phyloP scores from a whole-genome alignment of 1,140 invertebrate species.

The Leptinotarsa undecemlineata region DNA sequence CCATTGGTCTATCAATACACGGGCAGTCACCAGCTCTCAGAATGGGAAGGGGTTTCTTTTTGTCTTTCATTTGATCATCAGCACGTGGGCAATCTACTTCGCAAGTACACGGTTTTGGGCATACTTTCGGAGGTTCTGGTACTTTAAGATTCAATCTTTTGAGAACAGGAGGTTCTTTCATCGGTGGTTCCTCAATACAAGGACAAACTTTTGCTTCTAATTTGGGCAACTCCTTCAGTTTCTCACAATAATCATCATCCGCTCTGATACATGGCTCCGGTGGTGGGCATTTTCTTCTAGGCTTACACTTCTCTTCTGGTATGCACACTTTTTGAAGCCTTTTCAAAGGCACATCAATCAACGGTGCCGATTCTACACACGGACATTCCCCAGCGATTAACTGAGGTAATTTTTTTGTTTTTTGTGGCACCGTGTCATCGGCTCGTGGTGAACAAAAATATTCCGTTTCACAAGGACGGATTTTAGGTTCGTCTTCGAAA shows the following conservation, averaged over 20 bases:
- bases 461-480: background rate
- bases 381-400: slow-evolving; percentile 25
- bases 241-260: slow-evolving; percentile 25
- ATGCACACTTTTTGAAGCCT: slow-evolving; percentile 32
- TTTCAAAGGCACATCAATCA: slow-evolving; percentile 32
- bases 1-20: slow-evolving; percentile 34
- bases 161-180: slow-evolving; percentile 22
- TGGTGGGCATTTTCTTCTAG: slow-evolving; percentile 5
- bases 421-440: slow-evolving; percentile 25
- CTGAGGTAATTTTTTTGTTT: slow-evolving; percentile 28
- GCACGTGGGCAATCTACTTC: background rate
- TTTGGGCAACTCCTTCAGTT: slow-evolving; percentile 27
- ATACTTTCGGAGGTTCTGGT: slow-evolving; percentile 27
- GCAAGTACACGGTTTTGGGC: slow-evolving; percentile 14
- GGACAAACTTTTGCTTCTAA: slow-evolving; percentile 20
- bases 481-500: slow-evolving; percentile 20
- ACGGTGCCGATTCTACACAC: slow-evolving; percentile 31
- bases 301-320: slow-evolving; percentile 31
- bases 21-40: slow-evolving; percentile 34
- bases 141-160: slow-evolving; percentile 29
- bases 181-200: slow-evolving; percentile 32
- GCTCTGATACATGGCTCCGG: slow-evolving; percentile 16
- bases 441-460: slow-evolving; percentile 21
- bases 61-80: slow-evolving; percentile 19
- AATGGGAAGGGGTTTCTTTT: slow-evolving; percentile 30